Percentiles rank a stretch among this genome's conserved stretches.
These are phyloP conservation scores for Slavum lentiscoides DNA, from an alignment of 2,888 invertebrate genomes.

Conservation along the genomic window DNA sequence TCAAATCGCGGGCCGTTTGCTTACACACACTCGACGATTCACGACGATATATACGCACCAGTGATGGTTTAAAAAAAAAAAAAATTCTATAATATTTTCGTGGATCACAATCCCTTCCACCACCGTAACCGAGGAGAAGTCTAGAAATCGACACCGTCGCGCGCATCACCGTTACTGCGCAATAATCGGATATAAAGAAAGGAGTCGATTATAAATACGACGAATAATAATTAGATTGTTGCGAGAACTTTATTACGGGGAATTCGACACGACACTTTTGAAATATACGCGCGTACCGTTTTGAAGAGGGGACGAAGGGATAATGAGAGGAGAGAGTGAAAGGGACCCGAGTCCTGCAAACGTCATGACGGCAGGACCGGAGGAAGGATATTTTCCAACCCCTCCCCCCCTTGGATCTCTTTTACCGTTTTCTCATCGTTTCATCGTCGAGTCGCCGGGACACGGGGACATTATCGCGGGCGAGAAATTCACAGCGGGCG, in stretches of 20 bases:
- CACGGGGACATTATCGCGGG: neutral
- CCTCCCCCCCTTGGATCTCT: neutral
- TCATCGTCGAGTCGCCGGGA: neutral
- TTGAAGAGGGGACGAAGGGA: neutral
- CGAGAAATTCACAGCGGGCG: conserved; percentile 4
- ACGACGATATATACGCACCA: too few species aligned
- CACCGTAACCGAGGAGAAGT: too few species aligned
- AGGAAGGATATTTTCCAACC: neutral
- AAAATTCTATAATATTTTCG: too few species aligned
- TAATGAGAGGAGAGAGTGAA: neutral
- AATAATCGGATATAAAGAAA: neutral
- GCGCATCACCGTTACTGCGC: neutral
- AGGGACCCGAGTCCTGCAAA: conserved; percentile 5
- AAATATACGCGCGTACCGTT: neutral
- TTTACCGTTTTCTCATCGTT: neutral
- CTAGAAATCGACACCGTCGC: neutral
- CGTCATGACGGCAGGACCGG: neutral
- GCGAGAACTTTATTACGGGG: conserved; percentile 13
- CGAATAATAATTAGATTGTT: conserved; percentile 26
- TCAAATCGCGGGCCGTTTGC: too few species aligned
- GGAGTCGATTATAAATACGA: conserved; percentile 10
- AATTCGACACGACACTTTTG: conserved; percentile 28
- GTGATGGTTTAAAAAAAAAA: too few species aligned
- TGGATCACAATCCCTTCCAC: too few species aligned
- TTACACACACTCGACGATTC: too few species aligned